Evolutionary conservation across 2,797 vertebrate species (phyloP), one percentile per base, ranked within the genome.

Genomic region (Champsocephalus esox): DNA sequence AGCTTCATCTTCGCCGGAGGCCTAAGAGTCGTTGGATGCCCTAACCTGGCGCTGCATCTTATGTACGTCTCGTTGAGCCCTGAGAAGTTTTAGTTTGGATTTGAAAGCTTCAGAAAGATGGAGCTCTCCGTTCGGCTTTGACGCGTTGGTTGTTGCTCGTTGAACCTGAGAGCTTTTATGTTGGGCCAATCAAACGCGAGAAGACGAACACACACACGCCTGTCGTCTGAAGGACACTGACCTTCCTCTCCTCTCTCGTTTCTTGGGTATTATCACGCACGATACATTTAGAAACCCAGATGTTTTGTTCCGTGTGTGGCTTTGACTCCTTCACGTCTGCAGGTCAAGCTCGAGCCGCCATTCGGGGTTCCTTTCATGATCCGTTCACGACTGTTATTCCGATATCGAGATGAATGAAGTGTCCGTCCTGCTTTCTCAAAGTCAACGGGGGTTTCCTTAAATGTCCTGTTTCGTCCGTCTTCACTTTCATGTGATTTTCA

Each of bases 91-190:
- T 3, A n/a, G 21, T 78, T 28, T 66, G 60, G 38, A 70, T 17
- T 43, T 3, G 3, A 3, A 65, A 65, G 46, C 28, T 13, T 32
- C 32, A 64, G 68, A 51, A 60, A 28, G 12, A 64, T 45, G 50
- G 52, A 9, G 6, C 46, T 72, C 50, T 72, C 41, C 45, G 49
- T 54, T 32, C 38, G 68, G 57, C 87, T 88, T 86, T 87, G 80
- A 85, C 72, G 73, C 70, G 72, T 54, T 45, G 5, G 28, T 80
- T 74, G 75, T 83, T 88, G 67, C 90, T 80, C 70, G 66, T 77
- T 81, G 77, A 88, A 82, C 66, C 55, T 57, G 56, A 84, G 63
- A 73, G 69, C 65, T 84, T 80, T 88, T 75, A 75, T 44, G 79
- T 9, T 4, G 21, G 75, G 66, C 79, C 60, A 63, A 63, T 82